Percentiles rank a stretch among this genome's conserved stretches.
phyloP scores from a whole-genome alignment of 2,888 invertebrate species.

The Luffia ferchaultella region DNA sequence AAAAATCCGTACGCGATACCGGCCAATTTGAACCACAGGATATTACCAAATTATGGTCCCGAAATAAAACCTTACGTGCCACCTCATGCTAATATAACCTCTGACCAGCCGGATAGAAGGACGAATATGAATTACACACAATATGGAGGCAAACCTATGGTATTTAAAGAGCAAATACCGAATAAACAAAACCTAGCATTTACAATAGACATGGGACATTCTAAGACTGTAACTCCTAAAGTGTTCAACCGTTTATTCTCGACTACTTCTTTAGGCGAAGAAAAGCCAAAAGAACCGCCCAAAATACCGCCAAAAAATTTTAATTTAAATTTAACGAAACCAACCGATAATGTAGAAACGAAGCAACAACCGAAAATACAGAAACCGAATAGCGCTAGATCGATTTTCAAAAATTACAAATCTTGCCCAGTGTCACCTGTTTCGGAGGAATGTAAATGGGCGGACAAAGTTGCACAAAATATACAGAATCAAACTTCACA shows the following conservation, averaged over 20 bases:
- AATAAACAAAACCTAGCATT: conserved; percentile 36
- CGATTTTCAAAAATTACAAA: conserved; percentile 73
- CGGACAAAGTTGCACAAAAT: conserved; percentile 46
- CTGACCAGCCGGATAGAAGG: conserved; percentile 25
- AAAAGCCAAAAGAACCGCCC: conserved; percentile 25
- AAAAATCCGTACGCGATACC: conserved; percentile 63
- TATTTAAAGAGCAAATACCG: conserved; percentile 41
- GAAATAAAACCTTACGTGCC: conserved; percentile 44
- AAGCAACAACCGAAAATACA: conserved; percentile 37
- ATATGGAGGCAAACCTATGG: conserved; percentile 32
- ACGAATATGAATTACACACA: conserved; percentile 26
- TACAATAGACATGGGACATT: conserved; percentile 36
- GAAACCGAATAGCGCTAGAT: conserved; percentile 43
- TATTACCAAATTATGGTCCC: conserved; percentile 40
- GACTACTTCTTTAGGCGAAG: conserved; percentile 19
- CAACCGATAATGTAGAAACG: conserved; percentile 21
- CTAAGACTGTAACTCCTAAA: conserved; percentile 37
- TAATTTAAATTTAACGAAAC: conserved; percentile 39
- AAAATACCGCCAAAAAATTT: conserved; percentile 46
- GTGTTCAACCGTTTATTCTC: conserved; percentile 55
- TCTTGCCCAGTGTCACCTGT: conserved; percentile 86
- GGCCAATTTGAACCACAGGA: conserved; percentile 50
- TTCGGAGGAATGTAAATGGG: conserved; percentile 78
- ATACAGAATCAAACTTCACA: conserved; percentile 24
- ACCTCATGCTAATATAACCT: conserved; percentile 41